phyloP scores from a whole-genome alignment of 92 coral and sea anemone species.

The Chrysogorgia sp. region DNA sequence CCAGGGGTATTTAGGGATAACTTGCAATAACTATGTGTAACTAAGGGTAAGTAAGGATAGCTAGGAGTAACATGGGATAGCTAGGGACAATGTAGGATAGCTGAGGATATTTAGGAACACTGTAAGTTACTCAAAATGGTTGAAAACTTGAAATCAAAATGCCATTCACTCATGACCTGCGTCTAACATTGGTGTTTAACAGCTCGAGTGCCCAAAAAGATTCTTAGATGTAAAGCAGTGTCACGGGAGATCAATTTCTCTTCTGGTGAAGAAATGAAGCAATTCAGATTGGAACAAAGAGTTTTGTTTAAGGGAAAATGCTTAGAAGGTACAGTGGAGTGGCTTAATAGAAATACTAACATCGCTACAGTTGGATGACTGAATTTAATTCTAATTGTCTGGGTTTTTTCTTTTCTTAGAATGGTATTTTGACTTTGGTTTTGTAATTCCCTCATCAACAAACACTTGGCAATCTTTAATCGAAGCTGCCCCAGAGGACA shows the following conservation, averaged over 20 bases:
- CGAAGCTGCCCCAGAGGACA: slow-evolving; percentile 99
- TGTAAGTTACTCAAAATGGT: too few species aligned
- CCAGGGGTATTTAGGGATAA: too few species aligned
- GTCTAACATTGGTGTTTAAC: slow-evolving; percentile 20
- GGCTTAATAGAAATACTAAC: neutral
- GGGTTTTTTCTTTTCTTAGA: slow-evolving; percentile 51
- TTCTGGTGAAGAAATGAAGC: slow-evolving; percentile 94
- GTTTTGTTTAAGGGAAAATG: slow-evolving; percentile 98
- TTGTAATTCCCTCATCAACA: slow-evolving; percentile 97
- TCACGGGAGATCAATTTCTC: slow-evolving; percentile 97
- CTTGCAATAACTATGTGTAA: too few species aligned
- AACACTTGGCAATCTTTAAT: slow-evolving; percentile 99
- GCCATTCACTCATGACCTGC: too few species aligned
- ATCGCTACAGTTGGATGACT: neutral
- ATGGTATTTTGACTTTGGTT: slow-evolving; percentile 99
- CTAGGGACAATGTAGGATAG: too few species aligned
- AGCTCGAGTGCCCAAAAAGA: slow-evolving; percentile 99
- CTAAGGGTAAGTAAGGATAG: too few species aligned
- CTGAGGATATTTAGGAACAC: too few species aligned
- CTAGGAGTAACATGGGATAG: too few species aligned
- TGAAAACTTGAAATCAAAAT: too few species aligned
- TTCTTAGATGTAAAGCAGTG: slow-evolving; percentile 96
- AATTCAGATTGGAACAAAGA: slow-evolving; percentile 96
- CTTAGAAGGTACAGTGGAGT: slow-evolving; percentile 74
- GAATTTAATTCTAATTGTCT: neutral